Base-by-base conservation (phyloP, 2,888 invertebrate species). In the Noctua comes region DNA sequence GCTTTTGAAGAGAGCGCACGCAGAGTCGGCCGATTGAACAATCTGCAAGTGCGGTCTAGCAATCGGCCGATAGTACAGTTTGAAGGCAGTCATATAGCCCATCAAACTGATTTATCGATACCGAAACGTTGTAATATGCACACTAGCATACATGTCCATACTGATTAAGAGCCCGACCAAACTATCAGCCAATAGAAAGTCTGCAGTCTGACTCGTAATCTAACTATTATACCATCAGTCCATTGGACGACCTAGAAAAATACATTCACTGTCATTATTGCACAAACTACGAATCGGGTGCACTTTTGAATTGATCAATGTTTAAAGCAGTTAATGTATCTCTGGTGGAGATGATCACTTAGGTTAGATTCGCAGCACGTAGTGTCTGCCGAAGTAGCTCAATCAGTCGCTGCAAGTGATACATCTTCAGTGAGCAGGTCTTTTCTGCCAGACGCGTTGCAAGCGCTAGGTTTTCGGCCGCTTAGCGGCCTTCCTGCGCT, bases 401-500 rank as follows among this genome's bases (percentile, higher is more conserved):
- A 24, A 27, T 57, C 21, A 36, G 43, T 31, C 18, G 5, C 16
- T 24, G 13, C 31, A 16, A 1, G 24, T 40, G 31, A 27, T 31
- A n/a, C 68, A 18, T 24, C 21, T 24, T 16, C n/a, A 69, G 16
- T n/a, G 40, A 68, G 16, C 40, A 40, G 6, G 31, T 24, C 2
- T 36, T 27, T 48, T 36, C 40, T 7, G 24, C 57, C 64, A 69
- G 13, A 57, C 6, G 31, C 21, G 40, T 48, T 24, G 0, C 36
- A 31, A n/a, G 24, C n/a, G 68, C 68, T 62, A 74, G 7, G n/a
- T 11, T 5, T 31, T 48, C 11, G 73, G 82, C 75, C 77, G 81
- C 66, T 21, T 10, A 46, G 51, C 79, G 82, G 77, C 78, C 77
- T 7, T 51, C 57, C 40, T 83, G 69, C 86, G 94, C 88, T 95